These are phyloP conservation scores for Sardinella longiceps DNA, from an alignment of 2,797 vertebrate species.

Conservation along the genomic window DNA sequence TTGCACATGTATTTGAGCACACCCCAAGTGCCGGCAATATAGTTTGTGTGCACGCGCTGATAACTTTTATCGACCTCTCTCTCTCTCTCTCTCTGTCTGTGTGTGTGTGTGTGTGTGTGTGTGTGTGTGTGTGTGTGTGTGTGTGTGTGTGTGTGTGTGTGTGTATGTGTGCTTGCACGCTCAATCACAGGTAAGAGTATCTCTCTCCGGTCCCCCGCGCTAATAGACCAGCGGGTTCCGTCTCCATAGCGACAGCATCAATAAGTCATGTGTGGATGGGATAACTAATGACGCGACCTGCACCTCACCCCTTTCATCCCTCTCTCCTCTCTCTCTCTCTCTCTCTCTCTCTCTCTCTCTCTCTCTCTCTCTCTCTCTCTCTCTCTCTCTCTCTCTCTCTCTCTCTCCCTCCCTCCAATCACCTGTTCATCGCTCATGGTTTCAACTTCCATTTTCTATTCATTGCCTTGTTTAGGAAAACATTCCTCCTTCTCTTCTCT, in stretches of 20 bases:
- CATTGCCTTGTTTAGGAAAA: too few species aligned
- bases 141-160: background rate
- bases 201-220: background rate
- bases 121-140: too few species aligned
- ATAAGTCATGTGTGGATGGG: background rate
- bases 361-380: background rate
- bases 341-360: background rate
- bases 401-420: too few species aligned
- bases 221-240: background rate
- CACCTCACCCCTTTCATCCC: background rate
- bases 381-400: too few species aligned
- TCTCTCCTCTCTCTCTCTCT: too few species aligned
- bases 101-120: too few species aligned
- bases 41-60: background rate
- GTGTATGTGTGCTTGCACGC: background rate
- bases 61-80: background rate
- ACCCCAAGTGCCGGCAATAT: background rate
- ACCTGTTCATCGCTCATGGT: background rate
- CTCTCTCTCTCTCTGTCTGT: too few species aligned
- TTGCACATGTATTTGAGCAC: background rate
- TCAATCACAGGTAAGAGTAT: conserved; percentile 13
- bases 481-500: background rate
- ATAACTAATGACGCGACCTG: background rate
- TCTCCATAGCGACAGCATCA: background rate
- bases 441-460: background rate